Base-by-base conservation (phyloP, 2,888 invertebrate genomes). In the Carpatolechia fugitivella region DNA sequence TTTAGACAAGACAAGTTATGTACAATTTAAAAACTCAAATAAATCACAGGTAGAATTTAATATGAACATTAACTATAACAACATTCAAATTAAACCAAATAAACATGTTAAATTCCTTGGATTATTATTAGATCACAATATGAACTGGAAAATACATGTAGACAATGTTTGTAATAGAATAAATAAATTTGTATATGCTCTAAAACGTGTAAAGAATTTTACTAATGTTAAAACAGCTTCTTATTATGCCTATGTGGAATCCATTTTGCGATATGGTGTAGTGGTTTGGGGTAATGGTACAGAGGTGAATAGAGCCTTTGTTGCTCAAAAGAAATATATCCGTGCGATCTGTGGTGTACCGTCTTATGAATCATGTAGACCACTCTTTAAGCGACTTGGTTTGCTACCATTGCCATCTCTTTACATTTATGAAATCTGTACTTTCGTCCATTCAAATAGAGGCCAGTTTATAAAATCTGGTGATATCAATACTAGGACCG, bases 241-340 rank as follows among this genome's bases (percentile, higher is more conserved):
- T 2, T 49, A 49, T 18, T 11, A 20, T 18, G 35, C 49, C 10
- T 49, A 49, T 35, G 14, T 49, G 1, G 49, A 49, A 35, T 49
- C 49, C 1, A 13, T 49, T 4, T 33, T 49, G 6, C 7, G 35
- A 4, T 49, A 35, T 11, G 49, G 49, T 3, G 3, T 49, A n/a
- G 16, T 49, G 7, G 10, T 49, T 5, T 49, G 49, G 49, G 49
- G 49, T 2, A 49, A 33, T 13, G 18, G 49, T 18, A 16, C 35
- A 18, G 35, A 49, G 1, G 11, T 33, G 10, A 16, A 18, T 8
- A 35, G 29, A 16, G 49, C 35, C 4, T 49, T 49, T 35, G 33
- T 49, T 6, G 49, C 49, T 4, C 49, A 49, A 35, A 49, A 49
- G 10, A 49, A 35, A 29, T 49, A 35, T 20, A 35, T 49, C 11